phyloP scores from a whole-genome alignment of 2,888 invertebrate species.

The Drosophila lacicola region DNA sequence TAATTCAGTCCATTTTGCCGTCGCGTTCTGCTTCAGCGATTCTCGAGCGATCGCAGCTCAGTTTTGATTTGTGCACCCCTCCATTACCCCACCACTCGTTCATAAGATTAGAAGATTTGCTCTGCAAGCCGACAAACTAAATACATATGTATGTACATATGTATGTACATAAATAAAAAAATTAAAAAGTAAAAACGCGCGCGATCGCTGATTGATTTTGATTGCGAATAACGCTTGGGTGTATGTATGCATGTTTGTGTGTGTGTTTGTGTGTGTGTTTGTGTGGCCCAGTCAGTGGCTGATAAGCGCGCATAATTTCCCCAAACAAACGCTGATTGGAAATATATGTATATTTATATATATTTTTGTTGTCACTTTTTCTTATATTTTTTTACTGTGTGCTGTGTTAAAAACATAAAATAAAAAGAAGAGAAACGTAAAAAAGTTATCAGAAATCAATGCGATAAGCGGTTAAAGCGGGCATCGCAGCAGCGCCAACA shows the following conservation, averaged over 20 bases:
- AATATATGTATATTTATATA: constrained; percentile 20
- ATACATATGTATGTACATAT: neutral
- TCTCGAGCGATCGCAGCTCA: constrained; percentile 11
- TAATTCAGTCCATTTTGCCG: constrained; percentile 56
- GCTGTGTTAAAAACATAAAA: constrained; percentile 31
- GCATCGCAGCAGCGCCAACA: constrained; percentile 36
- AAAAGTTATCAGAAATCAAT: constrained; percentile 70
- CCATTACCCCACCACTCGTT: neutral
- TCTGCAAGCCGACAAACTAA: neutral
- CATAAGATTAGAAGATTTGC: neutral
- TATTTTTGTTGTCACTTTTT: constrained; percentile 39
- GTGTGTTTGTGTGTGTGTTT: constrained; percentile 25
- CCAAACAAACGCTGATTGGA: constrained; percentile 52
- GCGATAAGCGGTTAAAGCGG: constrained; percentile 68
- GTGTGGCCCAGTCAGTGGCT: constrained; percentile 35
- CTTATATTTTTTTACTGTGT: constrained; percentile 43
- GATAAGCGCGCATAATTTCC: constrained; percentile 62
- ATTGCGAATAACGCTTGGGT: constrained; percentile 18
- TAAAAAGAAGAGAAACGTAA: constrained; percentile 40
- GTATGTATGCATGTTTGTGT: neutral
- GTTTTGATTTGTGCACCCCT: neutral
- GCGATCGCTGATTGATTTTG: constrained; percentile 45
- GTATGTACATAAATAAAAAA: neutral
- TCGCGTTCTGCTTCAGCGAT: constrained; percentile 63
- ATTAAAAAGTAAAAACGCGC: constrained; percentile 2